Evolutionary conservation across 1,140 invertebrate genomes (phyloP), one percentile per base, ranked within the genome.

Genomic region (Drosophila oshimai): DNA sequence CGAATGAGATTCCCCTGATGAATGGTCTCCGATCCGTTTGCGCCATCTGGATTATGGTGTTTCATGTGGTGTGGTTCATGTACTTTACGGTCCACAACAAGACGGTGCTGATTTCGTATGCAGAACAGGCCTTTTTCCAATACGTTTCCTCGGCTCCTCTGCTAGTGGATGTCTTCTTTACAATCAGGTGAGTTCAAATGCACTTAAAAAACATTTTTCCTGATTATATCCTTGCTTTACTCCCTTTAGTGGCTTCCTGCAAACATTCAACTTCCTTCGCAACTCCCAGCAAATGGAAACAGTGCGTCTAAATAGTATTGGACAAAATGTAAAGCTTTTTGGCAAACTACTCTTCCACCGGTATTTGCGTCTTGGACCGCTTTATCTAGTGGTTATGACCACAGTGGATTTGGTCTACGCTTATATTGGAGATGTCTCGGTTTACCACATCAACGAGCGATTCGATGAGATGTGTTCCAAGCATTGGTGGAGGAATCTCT

Each of bases 401-500:
- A 80, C 93, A 4, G 71, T 92, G 4, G 91, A 93, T 76, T 55
- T 94, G 5, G 91, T 92, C 36, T 91, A 91, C 5, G 81, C 89
- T 3, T 94, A 92, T 71, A 92, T 92, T 26, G 86, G 79, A 2
- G 90, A 92, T 37, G 90, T 83, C 0, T 93, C 93, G 0, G 83
- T 92, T 12, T 92, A 93, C 72, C 91, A 92, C 50, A 88, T 92
- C 26, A 89, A 84, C 5, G 93, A 94, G 71, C 88, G 89, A 34
- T 90, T 92, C 15, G 92, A 93, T 22, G 83, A 92, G 17, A 87
- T 79, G 61, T 94, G 94, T 69, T 75, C 91, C 2, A 92, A 92
- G 42, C 76, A 94, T 73, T 94, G 94, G 94, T 94, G 94, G 94
- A 91, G 93, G 57, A 94, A 94, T 89, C 39, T 94, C 1, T 78